Base-by-base conservation (phyloP, 1,140 invertebrate species). In the Nephila pilipes region DNA sequence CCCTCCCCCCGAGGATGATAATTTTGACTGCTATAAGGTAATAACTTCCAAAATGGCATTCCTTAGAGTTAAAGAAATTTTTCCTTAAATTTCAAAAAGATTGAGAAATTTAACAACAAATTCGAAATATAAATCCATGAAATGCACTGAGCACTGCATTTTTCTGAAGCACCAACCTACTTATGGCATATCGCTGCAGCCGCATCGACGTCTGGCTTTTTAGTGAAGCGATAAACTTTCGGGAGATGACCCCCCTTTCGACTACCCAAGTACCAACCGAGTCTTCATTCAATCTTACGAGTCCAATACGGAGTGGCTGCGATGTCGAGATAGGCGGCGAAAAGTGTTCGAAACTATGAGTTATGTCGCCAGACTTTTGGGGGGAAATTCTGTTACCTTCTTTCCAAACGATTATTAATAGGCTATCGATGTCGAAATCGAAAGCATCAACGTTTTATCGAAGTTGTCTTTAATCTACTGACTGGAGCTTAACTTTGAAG, bases 391-490 rank as follows among this genome's bases (percentile, higher is more conserved):
- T 10, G 38, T 69, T 60, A 88, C 38, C 29, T 54, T 36, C 22
- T 55, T 36, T 54, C 6, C 22, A 54, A 69, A 75, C 63, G 87
- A 75, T 88, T 88, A 88, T 88, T 88, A 69, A 88, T 88, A 22
- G 87, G n/a, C 14, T 36, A 25, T 29, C 29, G 32, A n/a, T n/a
- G n/a, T 87, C 58, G 36, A 69, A 88, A 88, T 69, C 63, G 60
- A 14, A 46, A 54, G 20, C 14, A 22, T 54, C 14, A 60, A 60
- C 36, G 29, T 20, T 88, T 88, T 69, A 69, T 65, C 16, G 10
- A 14, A 58, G 60, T 25, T 16, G 29, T 69, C 58, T 36, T 20
- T 46, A 60, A 55, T 32, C 80, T 65, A 14, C 58, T n/a, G 87
- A 12, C 54, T 18, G n/a, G 32, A 88, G 60, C 87, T 69, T 75